Base-by-base conservation (phyloP, 2,888 invertebrate species). In the Drosophila monieri region DNA sequence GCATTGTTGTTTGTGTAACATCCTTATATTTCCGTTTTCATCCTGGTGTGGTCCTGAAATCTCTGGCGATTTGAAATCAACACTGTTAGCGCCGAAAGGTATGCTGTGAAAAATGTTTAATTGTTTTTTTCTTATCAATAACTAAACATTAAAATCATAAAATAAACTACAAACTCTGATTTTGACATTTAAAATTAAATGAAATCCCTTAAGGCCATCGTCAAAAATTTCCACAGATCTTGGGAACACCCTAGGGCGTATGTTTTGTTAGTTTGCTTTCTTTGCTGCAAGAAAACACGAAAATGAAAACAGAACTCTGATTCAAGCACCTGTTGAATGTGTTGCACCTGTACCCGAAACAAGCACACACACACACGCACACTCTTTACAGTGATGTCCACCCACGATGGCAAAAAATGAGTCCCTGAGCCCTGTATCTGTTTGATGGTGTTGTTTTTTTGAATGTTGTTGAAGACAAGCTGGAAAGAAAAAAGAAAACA, bases 281-380 rank as follows among this genome's bases (percentile, higher is more conserved):
- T 56, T 41, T 51, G 30, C 61, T 53, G 60, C 67, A 53, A 66
- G 62, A 69, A 55, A 57, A 47, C 60, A 62, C 44, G 25, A 47
- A 55, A 37, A 52, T 23, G 39, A 71, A 71, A 71, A 47, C 39
- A 49, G 49, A 65, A 61, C 48, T 72, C 49, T 51, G 72, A 62
- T 64, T 69, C 56, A 51, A 59, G 80, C 88, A 85, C 84, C 70
- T 83, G 88, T 88, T 83, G 86, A 80, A 80, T 84, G 70, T 74
- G 68, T 70, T 88, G 87, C 84, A 84, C 88, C 86, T 76, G 72
- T 12, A 62, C 27, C 51, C 53, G 37, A 46, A 41, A 30, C 35
- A n/a, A 23, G 35, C 37, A 53, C 57, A 53, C 70, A 21, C 61
- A 14, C 35, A 15, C 14, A 46, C 41, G 21, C 37, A 56, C 37